These are phyloP conservation scores for Gymnopithys bicolor DNA, from an alignment of 2,797 vertebrate genomes.

Conservation along the genomic window DNA sequence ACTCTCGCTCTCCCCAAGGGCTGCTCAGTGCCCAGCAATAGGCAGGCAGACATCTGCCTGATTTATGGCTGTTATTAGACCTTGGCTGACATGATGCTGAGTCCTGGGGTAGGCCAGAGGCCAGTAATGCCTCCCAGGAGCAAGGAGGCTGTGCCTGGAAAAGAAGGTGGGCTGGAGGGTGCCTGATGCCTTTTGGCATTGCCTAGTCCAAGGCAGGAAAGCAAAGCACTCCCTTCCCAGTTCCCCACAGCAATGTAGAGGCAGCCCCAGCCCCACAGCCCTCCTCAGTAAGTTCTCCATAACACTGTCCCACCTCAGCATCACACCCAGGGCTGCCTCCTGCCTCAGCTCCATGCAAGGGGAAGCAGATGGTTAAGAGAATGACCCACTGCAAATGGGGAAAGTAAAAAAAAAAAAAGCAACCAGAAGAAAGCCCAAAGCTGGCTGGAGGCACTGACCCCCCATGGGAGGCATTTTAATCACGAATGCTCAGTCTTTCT, in stretches of 20 bases:
- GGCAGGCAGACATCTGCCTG: background rate
- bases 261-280: background rate
- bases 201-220: background rate
- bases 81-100: background rate
- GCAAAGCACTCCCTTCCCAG: accelerated
- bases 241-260: background rate
- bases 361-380: slow-evolving; percentile 67
- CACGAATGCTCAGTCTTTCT: slow-evolving; percentile 46
- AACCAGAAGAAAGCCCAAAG: slow-evolving; percentile 50
- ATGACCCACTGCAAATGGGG: background rate
- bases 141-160: background rate
- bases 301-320: background rate
- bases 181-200: background rate
- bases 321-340: background rate
- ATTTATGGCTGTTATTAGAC: background rate
- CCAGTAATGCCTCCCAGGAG: background rate
- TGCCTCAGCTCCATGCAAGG: background rate
- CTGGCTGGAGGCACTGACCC: slow-evolving; percentile 55
- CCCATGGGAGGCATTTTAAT: slow-evolving; percentile 62
- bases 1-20: background rate
- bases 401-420: background rate
- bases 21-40: background rate
- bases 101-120: background rate
- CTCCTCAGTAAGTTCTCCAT: background rate
- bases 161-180: background rate